Evolutionary conservation across 92 coral and sea anemone species (phyloP).

Genomic region (Isaurus tuberculatus): DNA sequence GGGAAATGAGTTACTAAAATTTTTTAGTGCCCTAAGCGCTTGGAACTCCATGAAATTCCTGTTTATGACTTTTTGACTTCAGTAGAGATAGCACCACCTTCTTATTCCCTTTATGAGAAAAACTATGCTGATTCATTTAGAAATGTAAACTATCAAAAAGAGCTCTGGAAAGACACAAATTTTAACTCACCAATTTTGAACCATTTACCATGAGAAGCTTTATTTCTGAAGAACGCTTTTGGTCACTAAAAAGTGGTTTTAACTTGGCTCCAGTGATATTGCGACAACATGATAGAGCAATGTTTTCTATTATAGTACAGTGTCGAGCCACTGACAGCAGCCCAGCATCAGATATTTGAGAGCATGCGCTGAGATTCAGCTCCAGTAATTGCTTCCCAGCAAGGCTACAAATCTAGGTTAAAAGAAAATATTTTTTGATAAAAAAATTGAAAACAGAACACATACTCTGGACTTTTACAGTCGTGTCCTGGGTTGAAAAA

Average conservation of each 20-base stretch:
- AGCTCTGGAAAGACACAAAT: background rate
- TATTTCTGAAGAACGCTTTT: slow-evolving; percentile 68
- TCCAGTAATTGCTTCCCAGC: slow-evolving; percentile 69
- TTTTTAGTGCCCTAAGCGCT: too few species aligned
- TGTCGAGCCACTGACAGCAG: slow-evolving; percentile 73
- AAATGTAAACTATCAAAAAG: too few species aligned
- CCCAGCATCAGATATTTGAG: slow-evolving; percentile 74
- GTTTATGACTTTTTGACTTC: too few species aligned
- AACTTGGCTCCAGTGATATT: slow-evolving; percentile 72
- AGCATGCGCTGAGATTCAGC: slow-evolving; percentile 79
- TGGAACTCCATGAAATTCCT: too few species aligned
- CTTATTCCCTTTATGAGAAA: too few species aligned
- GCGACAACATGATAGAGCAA: slow-evolving; percentile 77
- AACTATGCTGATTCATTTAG: too few species aligned
- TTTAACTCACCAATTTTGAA: slow-evolving; percentile 70
- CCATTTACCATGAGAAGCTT: slow-evolving; percentile 73
- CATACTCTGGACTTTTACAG: too few species aligned
- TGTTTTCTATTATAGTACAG: slow-evolving; percentile 71
- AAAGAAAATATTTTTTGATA: background rate
- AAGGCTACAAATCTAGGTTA: slow-evolving; percentile 65
- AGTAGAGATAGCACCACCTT: too few species aligned
- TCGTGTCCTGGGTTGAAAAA: too few species aligned
- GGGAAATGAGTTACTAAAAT: too few species aligned
- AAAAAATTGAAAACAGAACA: too few species aligned
- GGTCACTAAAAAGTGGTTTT: slow-evolving; percentile 67